These are phyloP conservation scores for Eretmochelys imbricata DNA, from an alignment of 2,113 vertebrate species.

Conservation along the genomic window DNA sequence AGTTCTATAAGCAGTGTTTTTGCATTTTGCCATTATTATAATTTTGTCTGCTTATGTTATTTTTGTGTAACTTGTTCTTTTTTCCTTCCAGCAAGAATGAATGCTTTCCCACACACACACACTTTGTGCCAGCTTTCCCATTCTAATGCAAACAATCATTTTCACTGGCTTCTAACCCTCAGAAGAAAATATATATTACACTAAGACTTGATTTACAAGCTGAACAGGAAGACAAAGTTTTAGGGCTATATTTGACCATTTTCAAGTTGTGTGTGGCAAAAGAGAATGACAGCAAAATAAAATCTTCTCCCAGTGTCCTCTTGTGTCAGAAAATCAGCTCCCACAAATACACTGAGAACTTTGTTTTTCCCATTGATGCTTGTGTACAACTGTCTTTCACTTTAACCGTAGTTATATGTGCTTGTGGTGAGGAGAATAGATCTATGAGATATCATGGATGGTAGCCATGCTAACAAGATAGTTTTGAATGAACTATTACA, in stretches of 20 bases:
- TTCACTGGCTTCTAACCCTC: conserved; percentile 13
- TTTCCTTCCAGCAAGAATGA: conserved; percentile 8
- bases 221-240: neutral
- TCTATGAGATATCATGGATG: conserved; percentile 26
- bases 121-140: neutral
- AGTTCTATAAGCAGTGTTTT: neutral
- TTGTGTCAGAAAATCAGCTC: neutral
- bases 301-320: neutral
- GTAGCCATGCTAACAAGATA: conserved; percentile 18
- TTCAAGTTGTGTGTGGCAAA: neutral
- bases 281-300: neutral
- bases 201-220: neutral
- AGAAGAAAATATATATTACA: neutral
- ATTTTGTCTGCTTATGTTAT: neutral
- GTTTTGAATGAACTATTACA: conserved; percentile 18
- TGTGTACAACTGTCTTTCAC: neutral
- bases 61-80: conserved; percentile 8
- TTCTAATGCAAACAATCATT: conserved; percentile 11
- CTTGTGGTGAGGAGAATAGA: conserved; percentile 5
- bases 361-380: neutral
- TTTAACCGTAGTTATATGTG: neutral
- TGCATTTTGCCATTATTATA: neutral
- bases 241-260: neutral
- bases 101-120: neutral
- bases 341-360: neutral